Evolutionary conservation across 2,888 invertebrate species (phyloP).

Genomic region (Cephus spinipes): DNA sequence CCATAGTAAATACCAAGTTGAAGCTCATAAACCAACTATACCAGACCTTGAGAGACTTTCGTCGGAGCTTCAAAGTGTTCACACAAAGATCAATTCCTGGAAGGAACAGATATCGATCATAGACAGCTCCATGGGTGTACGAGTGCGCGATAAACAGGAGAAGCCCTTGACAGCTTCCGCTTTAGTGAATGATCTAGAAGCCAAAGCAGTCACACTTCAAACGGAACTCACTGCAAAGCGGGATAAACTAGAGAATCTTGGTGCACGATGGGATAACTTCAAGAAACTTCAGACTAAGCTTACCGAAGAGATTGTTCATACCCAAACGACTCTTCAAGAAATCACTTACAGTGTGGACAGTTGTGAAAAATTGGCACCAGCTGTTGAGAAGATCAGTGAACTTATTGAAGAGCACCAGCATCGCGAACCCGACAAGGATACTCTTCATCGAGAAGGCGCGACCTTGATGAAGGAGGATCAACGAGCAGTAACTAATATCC

Average conservation of each 20-base stretch:
- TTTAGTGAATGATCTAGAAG: constrained; percentile 79
- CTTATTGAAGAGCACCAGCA: constrained; percentile 70
- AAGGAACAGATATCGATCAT: constrained; percentile 77
- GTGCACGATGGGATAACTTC: constrained; percentile 83
- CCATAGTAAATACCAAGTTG: constrained; percentile 84
- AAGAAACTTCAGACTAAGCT: constrained; percentile 79
- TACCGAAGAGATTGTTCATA: constrained; percentile 73
- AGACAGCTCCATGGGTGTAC: constrained; percentile 77
- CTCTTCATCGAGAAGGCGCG: constrained; percentile 83
- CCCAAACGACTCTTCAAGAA: constrained; percentile 71
- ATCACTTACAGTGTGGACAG: constrained; percentile 69
- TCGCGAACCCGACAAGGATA: constrained; percentile 75
- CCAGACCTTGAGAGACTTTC: constrained; percentile 78
- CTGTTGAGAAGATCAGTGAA: constrained; percentile 69
- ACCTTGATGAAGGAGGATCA: constrained; percentile 86
- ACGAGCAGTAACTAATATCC: constrained; percentile 82
- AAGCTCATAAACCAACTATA: constrained; percentile 78
- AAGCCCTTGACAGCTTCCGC: constrained; percentile 80
- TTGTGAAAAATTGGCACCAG: constrained; percentile 68
- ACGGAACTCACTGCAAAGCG: constrained; percentile 77
- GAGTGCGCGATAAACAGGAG: constrained; percentile 78
- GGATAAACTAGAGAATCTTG: constrained; percentile 77
- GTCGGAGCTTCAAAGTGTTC: constrained; percentile 77
- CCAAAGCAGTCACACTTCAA: constrained; percentile 76
- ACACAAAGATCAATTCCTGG: constrained; percentile 77